A percentile compares a stretch with the other conserved stretches of the same genome.
Evolutionary conservation across 37 sponge, comb jelly and placozoan species (phyloP).

Genomic region (Tethya wilhelma): DNA sequence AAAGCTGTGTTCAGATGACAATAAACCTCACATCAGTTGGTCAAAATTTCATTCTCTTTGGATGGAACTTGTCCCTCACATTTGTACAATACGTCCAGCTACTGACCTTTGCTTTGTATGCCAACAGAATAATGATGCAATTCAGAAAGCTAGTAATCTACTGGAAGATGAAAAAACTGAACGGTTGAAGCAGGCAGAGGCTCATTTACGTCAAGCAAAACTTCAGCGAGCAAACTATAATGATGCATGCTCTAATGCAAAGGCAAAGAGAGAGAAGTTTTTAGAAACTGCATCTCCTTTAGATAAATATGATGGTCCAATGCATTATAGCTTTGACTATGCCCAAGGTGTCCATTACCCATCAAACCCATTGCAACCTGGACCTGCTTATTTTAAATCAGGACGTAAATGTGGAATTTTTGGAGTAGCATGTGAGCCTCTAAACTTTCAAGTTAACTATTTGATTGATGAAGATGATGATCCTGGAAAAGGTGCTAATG

Average conservation of each 20-base stretch:
- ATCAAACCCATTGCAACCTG: slow-evolving; percentile 27
- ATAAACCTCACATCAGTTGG: no score
- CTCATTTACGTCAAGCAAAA: not conserved
- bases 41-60: not conserved
- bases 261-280: no score
- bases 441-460: slow-evolving; percentile 21
- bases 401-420: slow-evolving; percentile 25
- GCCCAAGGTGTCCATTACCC: slow-evolving; percentile 25
- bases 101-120: slow-evolving; percentile 29
- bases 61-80: not conserved
- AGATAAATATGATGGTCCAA: not conserved
- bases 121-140: slow-evolving; percentile 3
- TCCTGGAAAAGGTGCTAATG: slow-evolving; percentile 35
- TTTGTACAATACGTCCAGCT: slow-evolving; percentile 21
- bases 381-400: slow-evolving; percentile 24
- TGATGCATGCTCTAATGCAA: not conserved
- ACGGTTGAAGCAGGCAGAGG: not conserved
- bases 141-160: not conserved
- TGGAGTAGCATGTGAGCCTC: slow-evolving; percentile 28
- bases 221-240: not conserved
- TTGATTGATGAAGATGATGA: slow-evolving; percentile 15
- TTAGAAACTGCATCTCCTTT: no score
- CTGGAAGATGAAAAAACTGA: slow-evolving; percentile 13
- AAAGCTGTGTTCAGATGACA: no score
- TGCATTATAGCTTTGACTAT: slow-evolving; percentile 41